A percentile compares a stretch with the other conserved stretches of the same genome.
These are phyloP conservation scores for Myotis davidii DNA, from an alignment of 2,113 vertebrate genomes.

Conservation along the genomic window DNA sequence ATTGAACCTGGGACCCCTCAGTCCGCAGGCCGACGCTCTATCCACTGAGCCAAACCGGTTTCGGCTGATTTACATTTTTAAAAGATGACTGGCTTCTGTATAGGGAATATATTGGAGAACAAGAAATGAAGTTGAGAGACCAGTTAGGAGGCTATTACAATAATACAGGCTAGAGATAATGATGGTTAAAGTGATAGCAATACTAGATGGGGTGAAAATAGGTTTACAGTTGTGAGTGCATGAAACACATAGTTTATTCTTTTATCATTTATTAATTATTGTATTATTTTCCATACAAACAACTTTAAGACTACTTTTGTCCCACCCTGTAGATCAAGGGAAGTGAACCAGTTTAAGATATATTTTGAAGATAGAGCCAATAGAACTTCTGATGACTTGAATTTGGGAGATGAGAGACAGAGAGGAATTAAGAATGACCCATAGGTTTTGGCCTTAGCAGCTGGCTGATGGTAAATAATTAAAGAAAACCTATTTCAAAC, in stretches of 20 bases:
- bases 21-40: too few relatives aligned
- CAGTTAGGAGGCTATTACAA: not conserved
- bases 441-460: not conserved
- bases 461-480: slow-evolving; percentile 23
- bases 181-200: not conserved
- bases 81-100: not conserved
- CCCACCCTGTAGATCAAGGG: not conserved
- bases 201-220: not conserved
- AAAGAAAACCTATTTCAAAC: slow-evolving; percentile 35
- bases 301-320: not conserved
- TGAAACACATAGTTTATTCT: not conserved
- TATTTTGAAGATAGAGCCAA: slow-evolving; percentile 4
- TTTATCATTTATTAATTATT: not conserved
- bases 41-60: too few relatives aligned
- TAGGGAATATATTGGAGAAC: not conserved
- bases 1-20: too few relatives aligned
- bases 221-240: not conserved
- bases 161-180: slow-evolving; percentile 32
- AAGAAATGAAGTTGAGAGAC: slow-evolving; percentile 24
- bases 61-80: slow-evolving; percentile 40
- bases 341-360: slow-evolving; percentile 12
- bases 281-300: not conserved
- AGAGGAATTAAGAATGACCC: not conserved
- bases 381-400: slow-evolving; percentile 25
- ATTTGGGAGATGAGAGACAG: not conserved